Percentiles rank a stretch among this genome's conserved stretches.
phyloP scores from a whole-genome alignment of 2,113 vertebrate species.

The Bubalus kerabau region DNA sequence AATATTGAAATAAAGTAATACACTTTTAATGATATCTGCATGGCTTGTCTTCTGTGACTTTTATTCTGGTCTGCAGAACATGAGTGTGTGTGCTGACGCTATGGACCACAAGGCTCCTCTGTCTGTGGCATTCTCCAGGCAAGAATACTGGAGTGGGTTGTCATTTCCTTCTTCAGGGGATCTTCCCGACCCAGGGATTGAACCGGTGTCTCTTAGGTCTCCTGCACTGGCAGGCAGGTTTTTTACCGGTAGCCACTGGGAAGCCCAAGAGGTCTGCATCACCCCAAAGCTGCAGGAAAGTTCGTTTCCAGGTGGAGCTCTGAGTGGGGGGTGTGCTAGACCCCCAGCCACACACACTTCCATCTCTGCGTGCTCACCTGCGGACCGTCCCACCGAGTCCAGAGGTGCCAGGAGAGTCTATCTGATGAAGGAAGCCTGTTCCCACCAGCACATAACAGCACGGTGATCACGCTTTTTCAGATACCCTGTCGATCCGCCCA shows the following conservation, averaged over 20 bases:
- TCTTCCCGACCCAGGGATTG: not conserved
- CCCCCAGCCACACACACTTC: not conserved
- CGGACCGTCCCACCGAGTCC: not conserved
- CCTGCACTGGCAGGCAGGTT: not conserved
- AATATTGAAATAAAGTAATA: conserved; percentile 81
- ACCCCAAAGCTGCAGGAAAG: not conserved
- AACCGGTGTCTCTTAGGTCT: not conserved
- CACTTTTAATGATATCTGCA: conserved; percentile 71
- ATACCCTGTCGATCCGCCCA: not conserved
- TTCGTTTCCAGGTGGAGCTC: not conserved
- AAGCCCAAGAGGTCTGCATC: not conserved
- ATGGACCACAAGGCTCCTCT: not conserved
- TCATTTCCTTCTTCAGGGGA: not conserved
- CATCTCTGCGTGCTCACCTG: no score
- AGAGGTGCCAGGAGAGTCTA: fast-evolving
- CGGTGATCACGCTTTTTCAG: fast-evolving
- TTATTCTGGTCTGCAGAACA: not conserved
- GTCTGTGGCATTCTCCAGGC: not conserved
- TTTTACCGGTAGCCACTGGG: not conserved
- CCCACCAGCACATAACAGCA: not conserved
- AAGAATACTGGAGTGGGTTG: not conserved
- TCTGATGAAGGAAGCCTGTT: not conserved
- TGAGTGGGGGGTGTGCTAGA: not conserved
- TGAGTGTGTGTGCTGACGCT: not conserved
- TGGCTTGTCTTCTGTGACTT: not conserved